phyloP scores from a whole-genome alignment of 2,797 vertebrate genomes.

The Characodon lateralis region DNA sequence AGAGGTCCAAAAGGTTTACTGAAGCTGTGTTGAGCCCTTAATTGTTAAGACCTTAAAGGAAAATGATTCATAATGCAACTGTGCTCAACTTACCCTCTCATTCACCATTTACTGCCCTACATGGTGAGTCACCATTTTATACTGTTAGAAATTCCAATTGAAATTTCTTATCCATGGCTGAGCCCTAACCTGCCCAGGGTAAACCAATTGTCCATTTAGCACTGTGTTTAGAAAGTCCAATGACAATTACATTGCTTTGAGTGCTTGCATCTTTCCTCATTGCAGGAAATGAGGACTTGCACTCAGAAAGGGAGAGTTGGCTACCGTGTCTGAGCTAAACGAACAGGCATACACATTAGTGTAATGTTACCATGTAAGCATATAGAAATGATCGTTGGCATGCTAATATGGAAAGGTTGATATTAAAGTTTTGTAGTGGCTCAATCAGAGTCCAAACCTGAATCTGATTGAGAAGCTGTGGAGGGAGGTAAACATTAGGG shows the following conservation, averaged over 20 bases:
- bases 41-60: neutral
- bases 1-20: neutral
- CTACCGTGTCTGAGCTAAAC: neutral
- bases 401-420: neutral
- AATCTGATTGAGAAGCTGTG: neutral
- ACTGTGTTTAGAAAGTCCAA: neutral
- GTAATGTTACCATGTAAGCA: neutral
- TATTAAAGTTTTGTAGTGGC: neutral
- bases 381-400: neutral
- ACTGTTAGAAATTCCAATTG: neutral
- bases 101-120: neutral
- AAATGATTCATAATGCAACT: neutral
- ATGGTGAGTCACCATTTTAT: neutral
- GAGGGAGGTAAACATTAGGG: neutral
- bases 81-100: neutral
- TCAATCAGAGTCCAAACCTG: neutral
- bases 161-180: neutral
- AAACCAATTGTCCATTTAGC: neutral
- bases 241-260: neutral
- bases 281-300: neutral
- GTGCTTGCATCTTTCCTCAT: neutral
- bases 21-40: neutral
- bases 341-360: neutral
- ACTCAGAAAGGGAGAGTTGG: no score
- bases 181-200: neutral